Base-by-base conservation (phyloP, 2,888 invertebrate species). In the Spicauda simplicius region DNA sequence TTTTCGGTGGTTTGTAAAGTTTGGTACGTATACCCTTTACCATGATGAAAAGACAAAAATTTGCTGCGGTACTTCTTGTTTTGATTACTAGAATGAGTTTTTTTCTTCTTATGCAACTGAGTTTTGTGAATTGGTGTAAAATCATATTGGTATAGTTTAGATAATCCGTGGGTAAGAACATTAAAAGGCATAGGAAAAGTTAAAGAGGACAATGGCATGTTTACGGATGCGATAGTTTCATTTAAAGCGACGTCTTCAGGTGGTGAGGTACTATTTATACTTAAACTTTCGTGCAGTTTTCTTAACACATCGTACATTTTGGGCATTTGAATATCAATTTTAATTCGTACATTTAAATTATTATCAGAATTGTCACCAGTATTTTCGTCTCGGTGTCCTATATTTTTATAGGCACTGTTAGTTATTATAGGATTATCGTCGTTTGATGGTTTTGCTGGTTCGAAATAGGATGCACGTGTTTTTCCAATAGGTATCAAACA, bases 61-160 rank as follows among this genome's bases (percentile, higher is more conserved):
- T 90, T 92, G 71, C 86, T 90, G 61, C 84, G 77, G 69, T 90
- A 88, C 72, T 87, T 90, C 74, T 89, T 92, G 65, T 78, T 86
- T 68, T 71, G 83, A 71, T 77, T 86, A 64, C 73, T 83, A 16
- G 70, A 55, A 64, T 82, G 84, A 1, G 81, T 72, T 74, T 90
- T 92, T 76, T 90, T 93, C 75, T 89, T 92, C 75, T 90, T 91
- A 68, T 90, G 90, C 25, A 90, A 81, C 50, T 83, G 83, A 71
- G 87, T 80, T 80, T 88, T 90, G 64, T 88, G 86, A 55, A 85
- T 61, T 14, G 85, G 80, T 5, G 74, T 53, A 18, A 80, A 73
- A 55, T 83, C 81, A 45, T 82, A 78, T 69, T 54, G 45, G 12
- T 60, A 41, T 16, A 60, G 10, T 37, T 66, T 66, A 5, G 66